A percentile compares a stretch with the other conserved stretches of the same genome.
phyloP scores from a whole-genome alignment of 2,797 vertebrate genomes.

The Knipowitschia caucasica region DNA sequence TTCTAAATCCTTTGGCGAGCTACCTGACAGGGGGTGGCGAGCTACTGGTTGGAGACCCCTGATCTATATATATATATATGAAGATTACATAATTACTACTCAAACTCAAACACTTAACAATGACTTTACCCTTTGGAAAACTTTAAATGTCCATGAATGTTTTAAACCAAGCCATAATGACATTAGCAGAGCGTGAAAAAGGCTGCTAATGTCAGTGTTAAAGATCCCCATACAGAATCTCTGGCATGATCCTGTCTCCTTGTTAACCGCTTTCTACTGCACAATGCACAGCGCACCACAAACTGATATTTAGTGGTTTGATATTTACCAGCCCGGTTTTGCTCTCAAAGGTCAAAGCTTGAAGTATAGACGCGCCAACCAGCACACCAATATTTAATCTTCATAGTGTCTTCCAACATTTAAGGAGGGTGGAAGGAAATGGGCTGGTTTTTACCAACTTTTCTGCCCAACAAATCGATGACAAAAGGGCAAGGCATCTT shows the following conservation, averaged over 20 bases:
- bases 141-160: no score
- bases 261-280: neutral
- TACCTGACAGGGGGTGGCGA: no score
- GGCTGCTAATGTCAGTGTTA: neutral
- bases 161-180: no score
- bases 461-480: constrained; percentile 37
- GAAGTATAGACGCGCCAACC: constrained; percentile 20
- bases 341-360: constrained; percentile 36
- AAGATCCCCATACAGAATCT: neutral
- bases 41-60: no score
- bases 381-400: constrained; percentile 28
- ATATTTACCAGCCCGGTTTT: constrained; percentile 19
- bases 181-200: no score
- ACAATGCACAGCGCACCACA: neutral
- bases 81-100: no score
- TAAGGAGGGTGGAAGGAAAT: constrained; percentile 30
- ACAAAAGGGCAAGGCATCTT: constrained; percentile 9
- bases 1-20: no score
- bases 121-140: no score
- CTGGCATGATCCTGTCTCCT: neutral
- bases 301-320: constrained; percentile 24
- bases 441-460: constrained; percentile 28
- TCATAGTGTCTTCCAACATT: constrained; percentile 20
- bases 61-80: no score
- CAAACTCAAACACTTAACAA: no score